Conservation (phyloP, 2,113 vertebrate species). For the Oplegnathus fasciatus region DNA sequence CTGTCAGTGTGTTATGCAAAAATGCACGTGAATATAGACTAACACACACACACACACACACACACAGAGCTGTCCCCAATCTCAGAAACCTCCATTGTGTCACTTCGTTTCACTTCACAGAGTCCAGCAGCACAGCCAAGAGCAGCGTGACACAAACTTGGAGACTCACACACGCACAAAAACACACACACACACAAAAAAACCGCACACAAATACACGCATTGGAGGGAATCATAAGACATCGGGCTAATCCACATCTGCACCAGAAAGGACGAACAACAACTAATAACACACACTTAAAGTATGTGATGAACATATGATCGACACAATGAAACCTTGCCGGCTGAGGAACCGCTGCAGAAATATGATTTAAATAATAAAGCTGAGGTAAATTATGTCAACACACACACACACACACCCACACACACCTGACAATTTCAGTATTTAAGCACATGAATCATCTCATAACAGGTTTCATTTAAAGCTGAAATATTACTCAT, state of each 20-base stretch:
- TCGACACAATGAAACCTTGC: not conserved
- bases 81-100: slow-evolving; percentile 53
- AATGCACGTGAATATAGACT: not conserved
- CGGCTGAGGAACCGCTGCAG: not conserved
- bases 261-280: slow-evolving; percentile 1
- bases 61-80: slow-evolving; percentile 31
- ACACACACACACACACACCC: too few species aligned
- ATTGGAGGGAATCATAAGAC: slow-evolving; percentile 47
- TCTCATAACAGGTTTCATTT: not conserved
- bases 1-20: slow-evolving; percentile 41
- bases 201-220: not conserved
- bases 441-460: not conserved
- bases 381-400: slow-evolving; percentile 1
- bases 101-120: slow-evolving; percentile 62
- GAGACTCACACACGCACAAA: slow-evolving; percentile 10
- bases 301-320: slow-evolving; percentile 12
- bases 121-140: slow-evolving; percentile 33
- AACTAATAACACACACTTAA: not conserved
- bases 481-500: not conserved
- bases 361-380: not conserved
- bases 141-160: slow-evolving; percentile 42
- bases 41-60: slow-evolving; percentile 5
- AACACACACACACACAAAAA: slow-evolving; percentile 2
- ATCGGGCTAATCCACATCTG: slow-evolving; percentile 19
- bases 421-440: too few species aligned